Base-by-base conservation (phyloP, 2,888 invertebrate genomes). In the Zygaena filipendulae region DNA sequence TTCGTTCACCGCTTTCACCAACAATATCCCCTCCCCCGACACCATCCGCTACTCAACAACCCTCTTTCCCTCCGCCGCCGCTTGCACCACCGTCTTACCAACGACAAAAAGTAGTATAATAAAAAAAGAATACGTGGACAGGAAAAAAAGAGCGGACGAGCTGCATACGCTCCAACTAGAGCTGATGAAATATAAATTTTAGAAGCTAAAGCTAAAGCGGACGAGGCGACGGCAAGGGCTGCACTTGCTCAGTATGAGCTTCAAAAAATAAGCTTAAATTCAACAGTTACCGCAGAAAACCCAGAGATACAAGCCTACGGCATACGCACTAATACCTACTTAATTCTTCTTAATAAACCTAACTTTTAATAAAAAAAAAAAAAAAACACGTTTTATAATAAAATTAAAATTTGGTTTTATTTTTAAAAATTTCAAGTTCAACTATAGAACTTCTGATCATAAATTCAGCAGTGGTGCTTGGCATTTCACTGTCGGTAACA, bases 161-260 rank as follows among this genome's bases (percentile, higher is more conserved):
- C 11, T 32, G 18, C 32, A 32, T 6, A 3, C 21, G 4, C 20
- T 31, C 1, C 27, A 28, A 9, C 25, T 27, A 25, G 13, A 21
- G n/a, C 18, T 32, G 9, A 9, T 32, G 8, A 22, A 24, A 11
- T 26, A 31, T 19, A 28, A 16, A 21, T 32, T 13, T 21, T 27
- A 6, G 27, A 32, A 14, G 27, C 27, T 2, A 21, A 16, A 21
- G 27, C 32, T 2, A 32, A 32, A 13, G 32, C 32, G 2, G 23
- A 21, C 14, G 13, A 27, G 1, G 31, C 31, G 20, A 10, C n/a
- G 20, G 4, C 10, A 20, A 20, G 8, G 8, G n/a, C 6, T 20
- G 3, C 8, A 20, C 20, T 20, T 10, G 3, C 8, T 9, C 10
- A 6, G 20, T 20, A 10, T 9, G 8, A 9, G n/a, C 20, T 20